These are phyloP conservation scores for Anguilla japonica DNA, from an alignment of 2,113 vertebrate genomes.

Conservation along the genomic window DNA sequence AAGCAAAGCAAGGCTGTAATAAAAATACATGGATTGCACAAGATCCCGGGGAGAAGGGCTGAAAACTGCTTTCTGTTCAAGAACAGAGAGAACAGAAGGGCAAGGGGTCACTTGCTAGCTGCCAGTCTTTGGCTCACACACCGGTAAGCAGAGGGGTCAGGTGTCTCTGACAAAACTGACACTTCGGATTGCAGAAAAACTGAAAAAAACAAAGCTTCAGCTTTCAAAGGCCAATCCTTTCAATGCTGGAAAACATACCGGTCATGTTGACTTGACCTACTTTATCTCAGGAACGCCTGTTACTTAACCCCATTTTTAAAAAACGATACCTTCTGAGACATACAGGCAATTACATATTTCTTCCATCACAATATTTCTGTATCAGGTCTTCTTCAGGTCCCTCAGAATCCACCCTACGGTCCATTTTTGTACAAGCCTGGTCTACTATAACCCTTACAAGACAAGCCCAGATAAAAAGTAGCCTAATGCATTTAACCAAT, in stretches of 20 bases:
- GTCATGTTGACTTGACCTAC: constrained; percentile 25
- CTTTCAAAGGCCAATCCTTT: neutral
- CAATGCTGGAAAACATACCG: neutral
- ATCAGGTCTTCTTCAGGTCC: neutral
- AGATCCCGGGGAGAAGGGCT: neutral
- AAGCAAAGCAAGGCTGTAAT: neutral
- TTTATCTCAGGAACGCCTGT: constrained; percentile 12
- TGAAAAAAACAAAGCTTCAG: constrained; percentile 12
- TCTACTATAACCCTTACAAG: neutral
- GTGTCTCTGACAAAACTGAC: neutral
- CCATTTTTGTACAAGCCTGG: neutral
- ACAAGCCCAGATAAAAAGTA: neutral
- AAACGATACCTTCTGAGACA: constrained; percentile 28
- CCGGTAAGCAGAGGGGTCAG: neutral
- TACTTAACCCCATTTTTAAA: neutral
- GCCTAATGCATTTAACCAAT: neutral
- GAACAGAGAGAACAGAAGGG: neutral
- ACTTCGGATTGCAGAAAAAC: constrained; percentile 1
- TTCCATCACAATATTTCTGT: neutral
- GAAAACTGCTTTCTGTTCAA: neutral
- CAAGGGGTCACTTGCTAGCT: constrained; percentile 14
- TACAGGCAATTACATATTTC: constrained; percentile 17
- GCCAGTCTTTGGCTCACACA: neutral
- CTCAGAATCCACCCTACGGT: neutral
- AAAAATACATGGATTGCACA: neutral